These are phyloP conservation scores for Macrosteles quadrilineatus DNA, from an alignment of 1,140 invertebrate species.

Conservation along the genomic window DNA sequence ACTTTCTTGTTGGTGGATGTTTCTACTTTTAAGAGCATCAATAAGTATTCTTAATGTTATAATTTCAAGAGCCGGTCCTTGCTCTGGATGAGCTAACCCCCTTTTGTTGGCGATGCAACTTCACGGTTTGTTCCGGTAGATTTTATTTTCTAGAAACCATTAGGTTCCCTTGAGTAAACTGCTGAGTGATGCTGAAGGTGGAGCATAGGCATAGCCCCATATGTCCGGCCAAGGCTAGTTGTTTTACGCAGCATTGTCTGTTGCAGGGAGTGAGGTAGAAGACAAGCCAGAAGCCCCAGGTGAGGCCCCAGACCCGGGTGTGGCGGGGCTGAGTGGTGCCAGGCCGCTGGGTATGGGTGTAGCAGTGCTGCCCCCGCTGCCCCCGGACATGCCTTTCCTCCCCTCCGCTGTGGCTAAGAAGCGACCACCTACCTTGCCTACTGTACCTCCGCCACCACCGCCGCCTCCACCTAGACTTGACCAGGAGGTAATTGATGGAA, in stretches of 20 bases:
- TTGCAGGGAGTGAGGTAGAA: slow-evolving; percentile 20
- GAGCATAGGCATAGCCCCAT: too few relatives aligned
- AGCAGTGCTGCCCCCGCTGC: slow-evolving; percentile 56
- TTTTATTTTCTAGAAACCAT: too few relatives aligned
- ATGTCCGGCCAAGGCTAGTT: too few relatives aligned
- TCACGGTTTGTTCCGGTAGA: too few relatives aligned
- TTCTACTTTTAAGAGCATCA: too few relatives aligned
- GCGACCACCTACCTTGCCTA: slow-evolving; percentile 55
- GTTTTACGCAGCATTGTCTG: too few relatives aligned
- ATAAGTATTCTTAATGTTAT: too few relatives aligned
- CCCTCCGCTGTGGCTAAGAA: slow-evolving; percentile 50
- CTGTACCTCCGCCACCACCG: slow-evolving; percentile 55
- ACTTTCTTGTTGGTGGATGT: not conserved
- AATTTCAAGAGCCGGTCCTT: too few relatives aligned
- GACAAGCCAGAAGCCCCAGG: slow-evolving; percentile 63
- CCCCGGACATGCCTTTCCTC: slow-evolving; percentile 56
- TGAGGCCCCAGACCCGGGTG: slow-evolving; percentile 71
- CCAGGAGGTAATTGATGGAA: slow-evolving; percentile 58
- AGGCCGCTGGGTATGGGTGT: slow-evolving; percentile 66
- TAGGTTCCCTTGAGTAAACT: too few relatives aligned
- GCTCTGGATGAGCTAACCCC: too few relatives aligned
- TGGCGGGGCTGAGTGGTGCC: slow-evolving; percentile 71
- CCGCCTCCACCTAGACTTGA: slow-evolving; percentile 64
- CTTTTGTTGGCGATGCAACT: too few relatives aligned
- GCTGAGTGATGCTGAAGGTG: too few relatives aligned